Percentiles rank a stretch among this genome's conserved stretches.
These are phyloP conservation scores for Indri indri DNA, from an alignment of 2,113 vertebrate genomes.

Conservation along the genomic window DNA sequence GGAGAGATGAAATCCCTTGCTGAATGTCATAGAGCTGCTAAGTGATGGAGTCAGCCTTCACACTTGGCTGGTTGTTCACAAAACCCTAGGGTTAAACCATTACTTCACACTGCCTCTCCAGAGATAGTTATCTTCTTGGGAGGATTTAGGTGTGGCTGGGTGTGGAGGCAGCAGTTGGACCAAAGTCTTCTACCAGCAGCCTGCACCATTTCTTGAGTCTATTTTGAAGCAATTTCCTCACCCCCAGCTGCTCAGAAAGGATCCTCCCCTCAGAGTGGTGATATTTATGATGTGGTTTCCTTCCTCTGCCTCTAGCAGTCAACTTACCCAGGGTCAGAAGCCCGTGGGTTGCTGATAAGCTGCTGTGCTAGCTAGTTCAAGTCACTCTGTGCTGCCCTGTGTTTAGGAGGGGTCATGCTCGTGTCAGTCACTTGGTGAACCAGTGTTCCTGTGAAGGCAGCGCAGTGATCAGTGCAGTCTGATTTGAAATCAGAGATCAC, in stretches of 20 bases:
- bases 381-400: neutral
- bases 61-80: neutral
- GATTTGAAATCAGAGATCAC: neutral
- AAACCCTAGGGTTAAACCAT: neutral
- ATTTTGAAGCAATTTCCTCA: conserved; percentile 49
- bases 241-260: neutral
- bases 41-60: neutral
- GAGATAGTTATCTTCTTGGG: conserved; percentile 24
- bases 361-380: neutral
- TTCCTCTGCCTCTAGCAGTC: neutral
- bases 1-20: neutral
- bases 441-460: neutral
- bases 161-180: neutral
- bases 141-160: conserved; percentile 25
- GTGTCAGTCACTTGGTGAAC: neutral
- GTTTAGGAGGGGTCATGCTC: neutral
- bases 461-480: neutral
- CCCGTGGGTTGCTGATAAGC: neutral
- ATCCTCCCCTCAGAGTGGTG: neutral
- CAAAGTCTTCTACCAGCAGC: neutral
- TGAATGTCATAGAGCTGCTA: neutral
- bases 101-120: neutral
- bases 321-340: neutral
- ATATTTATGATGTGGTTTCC: conserved; percentile 36
- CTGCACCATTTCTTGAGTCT: neutral